Evolutionary conservation across 1,140 invertebrate species (phyloP), one percentile per base, ranked within the genome.

Genomic region (Phymorhynchus buccinoides): DNA sequence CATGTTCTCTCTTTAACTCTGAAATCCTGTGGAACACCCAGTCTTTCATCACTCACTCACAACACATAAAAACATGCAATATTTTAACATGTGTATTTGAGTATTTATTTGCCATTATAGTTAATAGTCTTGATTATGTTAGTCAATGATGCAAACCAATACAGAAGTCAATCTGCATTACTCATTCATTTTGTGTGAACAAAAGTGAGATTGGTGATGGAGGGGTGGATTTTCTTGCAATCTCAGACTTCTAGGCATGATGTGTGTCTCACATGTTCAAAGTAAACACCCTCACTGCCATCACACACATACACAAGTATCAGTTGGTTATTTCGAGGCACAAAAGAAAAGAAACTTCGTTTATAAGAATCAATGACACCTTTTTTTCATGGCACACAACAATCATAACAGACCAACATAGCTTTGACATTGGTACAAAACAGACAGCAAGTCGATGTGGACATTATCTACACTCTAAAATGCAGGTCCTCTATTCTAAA

Each of bases 91-190:
- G n/a, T 9, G 4, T 62, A 62, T 62, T 62, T 75, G 73, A 75
- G 73, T 75, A 75, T 75, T 75, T 42, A 75, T 75, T 75, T 9
- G 73, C 37, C 73, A 75, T 75, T 75, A 75, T 1, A 75, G 27
- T 27, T 41, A 41, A 4, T 41, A 37, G 7, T 75, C 73, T 75
- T 75, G 73, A 75, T 41, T 75, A 75, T 75, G 35, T 27, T 41
- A 27, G 30, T 71, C 35, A 71, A 9, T 35, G 30, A 35, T 71
- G 35, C 68, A 71, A 12, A 35, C 68, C 32, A 71, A 18, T 14
- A 71, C 68, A 32, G 30, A 71, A 35, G 35, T 14, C 9, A n/a
- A 32, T 37, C 68, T 35, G 68, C 68, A 52, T 71, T 37, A 35
- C 68, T 35, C 56, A 16, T 62, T 2, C 68, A n/a, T 35, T 35